Base-by-base conservation (phyloP, 2,888 invertebrate species). In the Philhelius pedissequus region DNA sequence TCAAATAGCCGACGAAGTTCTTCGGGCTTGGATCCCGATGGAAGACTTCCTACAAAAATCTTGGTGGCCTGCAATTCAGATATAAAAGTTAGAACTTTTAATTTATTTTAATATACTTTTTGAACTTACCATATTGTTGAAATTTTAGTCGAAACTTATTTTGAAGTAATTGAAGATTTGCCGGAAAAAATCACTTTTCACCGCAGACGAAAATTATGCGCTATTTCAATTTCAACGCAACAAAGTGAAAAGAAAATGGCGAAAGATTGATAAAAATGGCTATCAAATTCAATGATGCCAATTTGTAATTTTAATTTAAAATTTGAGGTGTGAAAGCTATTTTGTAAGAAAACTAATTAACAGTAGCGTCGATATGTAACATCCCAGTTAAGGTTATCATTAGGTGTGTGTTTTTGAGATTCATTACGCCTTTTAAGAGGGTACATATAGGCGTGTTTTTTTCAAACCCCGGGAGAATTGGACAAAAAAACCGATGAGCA, bases 41-140 rank as follows among this genome's bases (percentile, higher is more conserved):
- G 96, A 90, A 98, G 92, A 92, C 97, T 97, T 86, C 98, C 98
- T 89, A 98, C 97, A 93, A 98, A 98, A 88, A 98, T 96, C 92
- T 97, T 97, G 78, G 95, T 95, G 92, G 95, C 94, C 94, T 94
- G 92, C 82, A 93, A 92, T 62, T 84, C 75, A 58, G 0, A 13
- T 56, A 20, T 22, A 15, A n/a, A n/a, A n/a, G n/a, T n/a, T n/a
- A n/a, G n/a, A n/a, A n/a, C n/a, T n/a, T n/a, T n/a, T n/a, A n/a
- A n/a, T n/a, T n/a, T n/a, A 32, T 7, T 9, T 8, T 40, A 11
- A 15, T 25, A 30, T 52, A n/a, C 6, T n/a, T 22, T 4, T 32
- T 6, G 7, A 30, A 62, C 64, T 64, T n/a, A 48, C 64, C 64
- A 64, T 64, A 32, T 22, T 64, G 6, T 35, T 30, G n/a, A 27